Evolutionary conservation across 1,140 invertebrate species (phyloP).

Genomic region (Plectrocnemia conspersa): DNA sequence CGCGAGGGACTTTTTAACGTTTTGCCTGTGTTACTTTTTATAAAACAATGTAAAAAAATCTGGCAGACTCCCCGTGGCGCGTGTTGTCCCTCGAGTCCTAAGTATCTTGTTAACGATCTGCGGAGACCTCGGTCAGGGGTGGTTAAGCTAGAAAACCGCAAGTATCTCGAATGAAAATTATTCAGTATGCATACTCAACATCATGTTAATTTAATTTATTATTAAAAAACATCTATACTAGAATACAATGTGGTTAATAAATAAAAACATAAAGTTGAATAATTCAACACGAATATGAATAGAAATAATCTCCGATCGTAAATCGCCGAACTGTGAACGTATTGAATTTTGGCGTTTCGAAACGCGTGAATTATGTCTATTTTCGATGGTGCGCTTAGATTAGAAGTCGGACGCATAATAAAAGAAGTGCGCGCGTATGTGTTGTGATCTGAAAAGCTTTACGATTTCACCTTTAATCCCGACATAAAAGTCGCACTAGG

Average conservation of each 20-base stretch:
- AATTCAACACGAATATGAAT: no score
- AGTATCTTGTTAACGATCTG: constrained; percentile 36
- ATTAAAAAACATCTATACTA: no score
- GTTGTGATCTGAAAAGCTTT: constrained; percentile 20
- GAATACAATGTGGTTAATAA: no score
- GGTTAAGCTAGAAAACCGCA: constrained; percentile 1
- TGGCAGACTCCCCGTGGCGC: constrained; percentile 28
- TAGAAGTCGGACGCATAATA: neutral
- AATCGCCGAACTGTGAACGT: no score
- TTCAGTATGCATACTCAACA: neutral
- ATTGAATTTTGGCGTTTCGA: no score
- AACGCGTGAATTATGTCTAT: neutral
- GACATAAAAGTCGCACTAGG: neutral
- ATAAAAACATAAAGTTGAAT: no score
- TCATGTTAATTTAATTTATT: no score
- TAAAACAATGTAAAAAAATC: constrained; percentile 18
- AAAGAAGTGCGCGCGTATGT: neutral
- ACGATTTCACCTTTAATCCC: constrained; percentile 23
- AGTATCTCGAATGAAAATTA: neutral
- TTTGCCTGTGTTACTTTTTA: constrained; percentile 11
- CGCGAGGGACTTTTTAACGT: constrained; percentile 15
- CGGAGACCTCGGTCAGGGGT: constrained; percentile 8
- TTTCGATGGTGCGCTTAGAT: neutral
- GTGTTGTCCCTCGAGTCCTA: constrained; percentile 33
- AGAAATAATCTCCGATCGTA: no score